A percentile compares a stretch with the other conserved stretches of the same genome.
These are phyloP conservation scores for Mesorhabditis belari DNA, from an alignment of 2,888 invertebrate species.

Conservation along the genomic window DNA sequence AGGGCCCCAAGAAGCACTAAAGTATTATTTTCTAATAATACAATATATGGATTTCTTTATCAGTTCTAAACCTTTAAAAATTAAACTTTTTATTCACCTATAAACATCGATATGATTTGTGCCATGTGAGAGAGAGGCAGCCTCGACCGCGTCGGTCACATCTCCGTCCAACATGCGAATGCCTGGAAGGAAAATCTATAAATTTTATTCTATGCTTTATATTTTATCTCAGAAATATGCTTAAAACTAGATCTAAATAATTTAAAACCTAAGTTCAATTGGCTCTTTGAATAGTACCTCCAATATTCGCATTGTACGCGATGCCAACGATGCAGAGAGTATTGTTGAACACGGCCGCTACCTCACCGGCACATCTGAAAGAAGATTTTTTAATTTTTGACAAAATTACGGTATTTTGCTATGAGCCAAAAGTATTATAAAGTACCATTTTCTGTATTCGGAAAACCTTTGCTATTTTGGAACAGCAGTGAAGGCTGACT, in stretches of 20 bases:
- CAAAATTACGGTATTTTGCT: too few relatives aligned
- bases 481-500: too few relatives aligned
- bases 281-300: too few relatives aligned
- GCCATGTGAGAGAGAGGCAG: conserved; percentile 79
- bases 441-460: conserved; percentile 44
- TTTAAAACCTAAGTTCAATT: too few relatives aligned
- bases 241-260: too few relatives aligned
- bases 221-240: too few relatives aligned
- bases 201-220: too few relatives aligned
- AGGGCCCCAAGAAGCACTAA: conserved; percentile 32
- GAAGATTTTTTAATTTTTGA: neutral
- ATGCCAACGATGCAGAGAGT: conserved; percentile 88
- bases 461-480: too few relatives aligned
- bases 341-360: conserved; percentile 93
- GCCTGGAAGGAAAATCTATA: conserved; percentile 26
- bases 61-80: neutral
- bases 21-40: neutral
- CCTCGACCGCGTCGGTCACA: conserved; percentile 97
- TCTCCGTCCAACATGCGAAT: conserved; percentile 66
- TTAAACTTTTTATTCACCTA: conserved; percentile 26
- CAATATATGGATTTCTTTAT: neutral
- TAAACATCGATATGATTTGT: conserved; percentile 96
- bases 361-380: conserved; percentile 62
- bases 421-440: too few relatives aligned
- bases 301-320: conserved; percentile 87